A percentile compares a stretch with the other conserved stretches of the same genome.
Evolutionary conservation across 2,888 invertebrate genomes (phyloP).

Genomic region (Rhogogaster chlorosoma): DNA sequence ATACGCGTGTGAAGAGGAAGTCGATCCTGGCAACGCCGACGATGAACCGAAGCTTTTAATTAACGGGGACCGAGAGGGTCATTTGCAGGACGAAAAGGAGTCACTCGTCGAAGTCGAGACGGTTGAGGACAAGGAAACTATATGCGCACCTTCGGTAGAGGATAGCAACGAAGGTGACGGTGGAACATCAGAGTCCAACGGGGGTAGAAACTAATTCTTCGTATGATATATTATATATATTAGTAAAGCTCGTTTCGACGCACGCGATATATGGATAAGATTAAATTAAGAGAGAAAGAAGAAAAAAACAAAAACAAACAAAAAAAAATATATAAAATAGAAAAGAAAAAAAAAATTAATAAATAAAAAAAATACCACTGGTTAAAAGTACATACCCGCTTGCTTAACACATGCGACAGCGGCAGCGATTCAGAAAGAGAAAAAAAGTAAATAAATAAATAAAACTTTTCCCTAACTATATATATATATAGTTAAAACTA

Average conservation of each 20-base stretch:
- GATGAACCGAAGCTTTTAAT: slow-evolving; percentile 10
- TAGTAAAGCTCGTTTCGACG: slow-evolving; percentile 52
- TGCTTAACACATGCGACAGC: slow-evolving; percentile 54
- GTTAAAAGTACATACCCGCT: slow-evolving; percentile 54
- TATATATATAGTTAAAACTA: slow-evolving; percentile 55
- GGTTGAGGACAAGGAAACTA: slow-evolving; percentile 50
- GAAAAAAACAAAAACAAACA: slow-evolving; percentile 59
- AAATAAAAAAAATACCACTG: slow-evolving; percentile 44
- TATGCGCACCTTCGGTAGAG: slow-evolving; percentile 52
- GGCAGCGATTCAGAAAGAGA: slow-evolving; percentile 46
- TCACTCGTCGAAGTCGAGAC: background rate
- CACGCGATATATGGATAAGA: slow-evolving; percentile 51
- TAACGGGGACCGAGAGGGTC: slow-evolving; percentile 45
- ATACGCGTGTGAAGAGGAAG: slow-evolving; percentile 35
- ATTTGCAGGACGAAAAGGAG: slow-evolving; percentile 47
- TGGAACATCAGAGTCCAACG: slow-evolving; percentile 58
- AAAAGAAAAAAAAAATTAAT: slow-evolving; percentile 60
- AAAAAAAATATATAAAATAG: slow-evolving; percentile 56
- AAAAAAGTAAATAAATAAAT: slow-evolving; percentile 22
- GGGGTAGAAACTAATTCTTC: slow-evolving; percentile 42
- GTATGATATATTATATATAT: slow-evolving; percentile 15
- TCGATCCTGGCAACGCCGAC: background rate
- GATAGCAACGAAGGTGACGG: slow-evolving; percentile 59
- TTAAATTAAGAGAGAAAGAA: slow-evolving; percentile 45
- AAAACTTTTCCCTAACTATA: slow-evolving; percentile 43